Percentiles rank a stretch among this genome's conserved stretches.
Conservation (phyloP, 2,113 vertebrate genomes). For the Australoheros scitulus region DNA sequence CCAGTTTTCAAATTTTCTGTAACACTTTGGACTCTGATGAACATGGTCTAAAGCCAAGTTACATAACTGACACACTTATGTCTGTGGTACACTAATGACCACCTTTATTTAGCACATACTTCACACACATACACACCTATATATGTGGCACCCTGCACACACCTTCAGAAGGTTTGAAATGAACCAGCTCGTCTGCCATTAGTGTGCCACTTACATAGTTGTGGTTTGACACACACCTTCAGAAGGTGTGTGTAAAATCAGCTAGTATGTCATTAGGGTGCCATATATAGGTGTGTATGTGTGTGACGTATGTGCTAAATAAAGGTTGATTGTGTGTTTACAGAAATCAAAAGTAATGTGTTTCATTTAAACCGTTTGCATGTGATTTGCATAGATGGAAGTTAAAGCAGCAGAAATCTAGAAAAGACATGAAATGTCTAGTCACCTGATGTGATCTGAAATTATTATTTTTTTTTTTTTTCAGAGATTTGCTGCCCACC, state of each 20-base stretch:
- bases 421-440: neutral
- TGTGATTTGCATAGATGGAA: neutral
- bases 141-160: neutral
- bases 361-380: neutral
- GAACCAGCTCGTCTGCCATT: no score
- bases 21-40: neutral
- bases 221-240: neutral
- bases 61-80: neutral
- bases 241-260: neutral
- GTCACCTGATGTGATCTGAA: neutral
- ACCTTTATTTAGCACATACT: no score
- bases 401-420: neutral
- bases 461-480: neutral
- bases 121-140: neutral
- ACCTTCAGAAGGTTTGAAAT: no score
- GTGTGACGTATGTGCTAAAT: neutral
- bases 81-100: neutral
- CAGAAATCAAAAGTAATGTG: neutral
- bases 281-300: neutral
- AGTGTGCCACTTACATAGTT: no score
- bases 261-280: neutral
- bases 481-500: neutral
- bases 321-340: fast-evolving
- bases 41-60: neutral
- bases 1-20: neutral